Evolutionary conservation across 2,888 invertebrate species (phyloP).

Genomic region (Phortica magna): DNA sequence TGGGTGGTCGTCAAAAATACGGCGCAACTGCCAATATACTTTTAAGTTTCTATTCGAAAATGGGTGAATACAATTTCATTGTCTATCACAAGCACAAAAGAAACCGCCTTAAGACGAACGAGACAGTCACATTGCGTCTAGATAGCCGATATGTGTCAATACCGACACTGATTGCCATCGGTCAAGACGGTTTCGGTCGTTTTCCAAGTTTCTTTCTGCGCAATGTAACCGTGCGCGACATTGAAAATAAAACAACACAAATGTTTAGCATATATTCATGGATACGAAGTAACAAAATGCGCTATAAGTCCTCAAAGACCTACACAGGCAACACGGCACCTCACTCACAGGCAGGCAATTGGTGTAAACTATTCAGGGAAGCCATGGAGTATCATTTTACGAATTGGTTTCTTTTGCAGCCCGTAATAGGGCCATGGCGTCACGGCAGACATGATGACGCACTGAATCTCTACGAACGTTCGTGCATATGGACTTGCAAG

Average conservation of each 20-base stretch:
- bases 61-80: neutral
- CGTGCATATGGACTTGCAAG: neutral
- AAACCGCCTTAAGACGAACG: neutral
- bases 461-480: neutral
- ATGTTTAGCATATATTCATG: neutral
- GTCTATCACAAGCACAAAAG: neutral
- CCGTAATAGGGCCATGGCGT: neutral
- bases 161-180: neutral
- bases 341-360: neutral
- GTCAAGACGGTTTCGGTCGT: neutral
- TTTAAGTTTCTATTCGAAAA: neutral
- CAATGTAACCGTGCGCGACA: neutral
- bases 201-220: neutral
- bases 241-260: neutral
- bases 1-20: neutral
- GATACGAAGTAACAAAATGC: neutral
- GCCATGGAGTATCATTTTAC: constrained; percentile 4
- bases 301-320: neutral
- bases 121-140: neutral
- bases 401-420: constrained; percentile 5
- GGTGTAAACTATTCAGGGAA: neutral
- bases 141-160: neutral
- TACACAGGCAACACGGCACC: neutral
- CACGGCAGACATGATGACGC: neutral
- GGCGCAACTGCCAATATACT: constrained; percentile 1